These are phyloP conservation scores for Oscheius sp. DNA, from an alignment of 2,888 invertebrate genomes.

Conservation along the genomic window DNA sequence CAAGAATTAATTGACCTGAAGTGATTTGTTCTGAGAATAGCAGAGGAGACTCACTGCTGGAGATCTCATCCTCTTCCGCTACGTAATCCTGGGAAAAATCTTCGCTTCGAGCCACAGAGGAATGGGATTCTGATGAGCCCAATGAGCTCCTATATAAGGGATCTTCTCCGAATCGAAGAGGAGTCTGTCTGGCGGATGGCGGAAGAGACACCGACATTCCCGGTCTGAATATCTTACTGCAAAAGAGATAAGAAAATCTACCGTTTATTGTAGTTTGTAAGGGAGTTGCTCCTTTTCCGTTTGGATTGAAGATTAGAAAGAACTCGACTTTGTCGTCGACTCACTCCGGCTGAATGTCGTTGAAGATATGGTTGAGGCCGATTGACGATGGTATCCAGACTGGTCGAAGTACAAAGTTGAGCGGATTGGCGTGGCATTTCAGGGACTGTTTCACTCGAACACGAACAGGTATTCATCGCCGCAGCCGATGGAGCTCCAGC, in stretches of 20 bases:
- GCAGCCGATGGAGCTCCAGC: slow-evolving; percentile 29
- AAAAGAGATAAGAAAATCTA: not conserved
- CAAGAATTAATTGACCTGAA: slow-evolving; percentile 2
- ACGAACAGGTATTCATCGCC: slow-evolving; percentile 43
- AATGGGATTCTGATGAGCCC: slow-evolving; percentile 47
- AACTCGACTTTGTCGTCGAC: slow-evolving; percentile 47
- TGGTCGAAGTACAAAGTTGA: slow-evolving; percentile 48
- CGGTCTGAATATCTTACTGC: slow-evolving; percentile 33
- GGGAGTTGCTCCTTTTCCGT: slow-evolving; percentile 48
- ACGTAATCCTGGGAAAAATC: slow-evolving; percentile 46
- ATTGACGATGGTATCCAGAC: slow-evolving; percentile 47
- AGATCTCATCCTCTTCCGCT: slow-evolving; percentile 47
- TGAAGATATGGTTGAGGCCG: slow-evolving; percentile 45
- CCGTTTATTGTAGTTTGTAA: slow-evolving; percentile 53
- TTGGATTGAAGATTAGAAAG: slow-evolving; percentile 40
- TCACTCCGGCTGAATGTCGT: slow-evolving; percentile 49
- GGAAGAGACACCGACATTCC: slow-evolving; percentile 50
- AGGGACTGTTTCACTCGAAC: slow-evolving; percentile 43
- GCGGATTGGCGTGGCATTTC: slow-evolving; percentile 34
- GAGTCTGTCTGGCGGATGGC: slow-evolving; percentile 53
- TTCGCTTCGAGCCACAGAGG: slow-evolving; percentile 48
- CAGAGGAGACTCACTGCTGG: not conserved
- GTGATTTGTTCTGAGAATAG: not conserved
- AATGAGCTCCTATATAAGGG: slow-evolving; percentile 40
- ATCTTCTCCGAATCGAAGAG: slow-evolving; percentile 50